Evolutionary conservation across 1,140 invertebrate genomes (phyloP), one percentile per base, ranked within the genome.

Genomic region (Leptonema lineaticorne): DNA sequence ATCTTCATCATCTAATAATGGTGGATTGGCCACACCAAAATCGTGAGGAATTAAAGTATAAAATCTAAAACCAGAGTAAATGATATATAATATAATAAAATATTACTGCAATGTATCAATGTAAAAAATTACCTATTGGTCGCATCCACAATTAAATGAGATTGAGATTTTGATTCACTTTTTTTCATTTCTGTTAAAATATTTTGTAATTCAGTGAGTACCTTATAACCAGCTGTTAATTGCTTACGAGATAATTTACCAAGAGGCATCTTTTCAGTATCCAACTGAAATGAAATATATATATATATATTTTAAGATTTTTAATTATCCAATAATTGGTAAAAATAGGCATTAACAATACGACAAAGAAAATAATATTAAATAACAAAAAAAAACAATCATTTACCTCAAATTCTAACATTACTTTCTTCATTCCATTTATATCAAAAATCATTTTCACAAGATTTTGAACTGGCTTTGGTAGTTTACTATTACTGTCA

Each of bases 231-330:
- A 53, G 88, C 83, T 75, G 92, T 86, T 33, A 99, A 90, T 82
- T 99, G 96, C 68, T 90, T 90, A 75, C 92, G 89, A 9, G 96
- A 98, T 0, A 99, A 77, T 83, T 99, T 99, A 48, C 96, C 97
- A 1, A 99, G 81, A 0, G 97, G 97, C 96, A 99, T 97, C 82
- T 98, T 98, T 58, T 96, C 94, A 72, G 93, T 86, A 82, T 99
- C 96, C 73, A 98, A 86, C 86, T 91, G 73, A 63, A 77, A 78
- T 71, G 30, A 5, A n/a, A n/a, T n/a, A n/a, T n/a, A n/a, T n/a
- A n/a, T n/a, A n/a, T n/a, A n/a, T n/a, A n/a, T n/a, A n/a, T 4
- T 18, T n/a, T 6, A 4, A 53, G 7, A 27, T 53, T 53, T 53
- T 20, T 53, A 22, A 53, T 27, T 22, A 48, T n/a, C n/a, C n/a